phyloP scores from a whole-genome alignment of 2,888 invertebrate genomes.

The Coecobrya sp. region DNA sequence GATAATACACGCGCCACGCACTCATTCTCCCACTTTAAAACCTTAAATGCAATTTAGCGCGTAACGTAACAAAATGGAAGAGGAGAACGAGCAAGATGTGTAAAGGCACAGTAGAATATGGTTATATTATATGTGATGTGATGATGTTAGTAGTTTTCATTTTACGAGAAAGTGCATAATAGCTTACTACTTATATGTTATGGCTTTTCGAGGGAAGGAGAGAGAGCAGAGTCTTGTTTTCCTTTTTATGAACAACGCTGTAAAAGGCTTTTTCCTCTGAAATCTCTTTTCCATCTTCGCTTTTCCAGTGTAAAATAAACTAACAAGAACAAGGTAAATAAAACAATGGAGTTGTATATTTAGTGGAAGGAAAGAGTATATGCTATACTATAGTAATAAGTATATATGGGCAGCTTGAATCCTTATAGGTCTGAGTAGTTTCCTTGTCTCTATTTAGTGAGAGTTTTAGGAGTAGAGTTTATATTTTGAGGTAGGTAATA shows the following conservation, averaged over 20 bases:
- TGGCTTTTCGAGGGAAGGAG: slow-evolving; percentile 19
- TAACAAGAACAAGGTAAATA: slow-evolving; percentile 66
- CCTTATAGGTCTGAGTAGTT: not conserved
- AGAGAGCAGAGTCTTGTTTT: slow-evolving; percentile 24
- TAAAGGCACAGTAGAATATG: not conserved
- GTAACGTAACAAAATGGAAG: not conserved
- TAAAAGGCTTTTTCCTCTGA: slow-evolving; percentile 52
- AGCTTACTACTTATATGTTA: slow-evolving; percentile 43
- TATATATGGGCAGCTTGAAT: not conserved
- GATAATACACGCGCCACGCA: not conserved
- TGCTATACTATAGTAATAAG: no score
- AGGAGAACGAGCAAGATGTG: not conserved
- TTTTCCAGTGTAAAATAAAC: slow-evolving; percentile 26
- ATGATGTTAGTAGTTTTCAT: slow-evolving; percentile 41
- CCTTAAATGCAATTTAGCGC: not conserved
- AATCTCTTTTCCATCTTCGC: not conserved
- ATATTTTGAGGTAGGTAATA: slow-evolving; percentile 60
- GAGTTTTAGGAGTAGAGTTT: slow-evolving; percentile 43
- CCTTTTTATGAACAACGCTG: slow-evolving; percentile 29
- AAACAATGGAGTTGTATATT: slow-evolving; percentile 55
- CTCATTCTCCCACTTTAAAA: not conserved
- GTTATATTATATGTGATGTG: not conserved
- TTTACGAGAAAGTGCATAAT: slow-evolving; percentile 54
- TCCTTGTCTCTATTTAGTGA: slow-evolving; percentile 17
- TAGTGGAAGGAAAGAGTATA: not conserved